Base-by-base conservation (phyloP, 2,797 vertebrate species). In the Staurois parvus region DNA sequence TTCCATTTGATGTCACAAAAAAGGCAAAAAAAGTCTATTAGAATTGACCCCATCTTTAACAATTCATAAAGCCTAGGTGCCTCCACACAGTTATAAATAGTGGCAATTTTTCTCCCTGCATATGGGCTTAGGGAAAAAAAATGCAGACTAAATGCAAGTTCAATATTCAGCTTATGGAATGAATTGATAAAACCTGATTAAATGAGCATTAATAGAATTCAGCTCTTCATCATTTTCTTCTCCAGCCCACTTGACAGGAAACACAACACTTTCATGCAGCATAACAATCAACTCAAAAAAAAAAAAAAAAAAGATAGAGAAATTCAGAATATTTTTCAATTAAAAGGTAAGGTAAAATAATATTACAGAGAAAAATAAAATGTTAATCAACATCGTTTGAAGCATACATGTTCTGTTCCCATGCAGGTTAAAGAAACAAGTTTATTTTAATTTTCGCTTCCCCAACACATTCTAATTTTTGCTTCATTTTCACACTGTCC, bases 1-100 rank as follows among this genome's bases (percentile, higher is more conserved):
- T 86, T 86, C 85, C 52, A 77, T 82, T 81, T 82, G 79, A 86
- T 72, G 73, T 82, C 73, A 77, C 85, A 82, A 76, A 84, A 83
- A 85, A 70, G n/a, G 78, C 21, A 21, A 67, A 62, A 81, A 85
- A 86, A 72, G 6, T 76, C 66, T 78, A 86, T 86, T 83, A 73
- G 73, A 77, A 83, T 72, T 83, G 80, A 83, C 85, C 79, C 68
- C 74, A 86, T 82, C 45, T 81, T 85, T 70, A 76, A 81, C 72
- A 62, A 81, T 81, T 85, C 68, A 86, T 76, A 77, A 77, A 72
- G 48, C 56, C 26, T 29, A 42, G 8, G 37, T 68, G 40, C 30
- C 40, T 74, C n/a, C 42, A 68, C 34, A n/a, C 34, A 66, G 52
- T 84, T 79, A 72, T 80, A 85, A 74, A 85, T 74, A 59, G 77